Evolutionary conservation across 2,888 invertebrate genomes (phyloP), one percentile per base, ranked within the genome.

Genomic region (Ectemnius lituratus): DNA sequence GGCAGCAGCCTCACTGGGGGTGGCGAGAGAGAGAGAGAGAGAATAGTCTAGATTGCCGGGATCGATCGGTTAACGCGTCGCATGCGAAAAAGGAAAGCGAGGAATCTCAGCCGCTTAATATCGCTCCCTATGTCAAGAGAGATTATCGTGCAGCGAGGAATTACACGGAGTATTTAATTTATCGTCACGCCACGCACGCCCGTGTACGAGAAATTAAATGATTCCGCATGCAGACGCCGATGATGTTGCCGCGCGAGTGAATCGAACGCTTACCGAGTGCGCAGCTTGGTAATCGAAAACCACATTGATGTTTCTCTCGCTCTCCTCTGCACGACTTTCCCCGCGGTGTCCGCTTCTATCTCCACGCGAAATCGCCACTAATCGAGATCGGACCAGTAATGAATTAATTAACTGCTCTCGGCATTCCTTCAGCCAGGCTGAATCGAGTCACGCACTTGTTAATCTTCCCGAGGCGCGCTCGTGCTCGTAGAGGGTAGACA

Each of bases 31-130:
- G n/a, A n/a, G 23, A 5, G 20, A 52, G 52, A 18, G 18, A 14
- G 52, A 52, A 52, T 52, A 16, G 52, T 52, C 52, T 11, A 52
- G 52, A 52, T 52, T 52, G 52, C 5, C 18, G 18, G 56, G n/a
- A 8, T 64, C 49, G 56, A 64, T 64, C 57, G 62, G 2, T 8
- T 18, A 37, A 45, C 56, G 37, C 64, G 64, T 64, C 64, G 64
- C 64, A 56, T 64, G 64, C 27, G 56, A 64, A 56, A 56, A 27
- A 18, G 64, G 28, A 57, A 64, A 57, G 8, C 20, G 47, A 18
- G 56, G 4, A 64, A 46, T 28, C 56, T 64, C 37, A 47, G 13
- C 27, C 14, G n/a, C 20, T 52, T 49, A 49, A 62, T 47, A 62
- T 52, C 62, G 62, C 49, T 62, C 16, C 52, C 52, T 52, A 5